phyloP scores from a whole-genome alignment of 1,140 invertebrate species.

The Antheraea pernyi region DNA sequence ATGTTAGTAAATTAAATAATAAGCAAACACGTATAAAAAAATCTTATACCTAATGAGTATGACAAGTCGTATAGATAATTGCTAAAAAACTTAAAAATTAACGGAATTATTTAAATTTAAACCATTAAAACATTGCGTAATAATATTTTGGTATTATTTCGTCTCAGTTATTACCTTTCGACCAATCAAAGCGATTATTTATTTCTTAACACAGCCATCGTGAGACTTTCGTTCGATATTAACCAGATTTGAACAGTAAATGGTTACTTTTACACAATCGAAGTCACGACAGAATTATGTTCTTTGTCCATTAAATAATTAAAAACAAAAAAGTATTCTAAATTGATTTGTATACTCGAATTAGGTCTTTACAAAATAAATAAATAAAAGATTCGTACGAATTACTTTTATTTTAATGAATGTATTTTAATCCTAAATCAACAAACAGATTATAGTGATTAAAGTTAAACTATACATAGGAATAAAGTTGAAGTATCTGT shows the following conservation, averaged over 20 bases:
- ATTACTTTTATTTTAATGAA: no score
- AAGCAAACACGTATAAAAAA: no score
- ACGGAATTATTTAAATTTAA: neutral
- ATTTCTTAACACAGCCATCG: constrained; percentile 26
- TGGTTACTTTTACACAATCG: constrained; percentile 19
- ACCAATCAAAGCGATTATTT: constrained; percentile 27
- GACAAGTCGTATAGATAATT: no score
- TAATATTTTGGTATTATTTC: constrained; percentile 15
- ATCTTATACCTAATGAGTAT: no score
- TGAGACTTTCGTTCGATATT: constrained; percentile 17
- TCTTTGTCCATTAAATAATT: constrained; percentile 5
- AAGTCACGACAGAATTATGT: constrained; percentile 17
- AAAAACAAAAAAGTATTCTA: neutral
- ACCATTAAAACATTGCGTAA: neutral
- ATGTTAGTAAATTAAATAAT: no score
- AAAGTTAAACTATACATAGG: no score
- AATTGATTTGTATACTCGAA: neutral
- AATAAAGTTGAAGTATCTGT: no score
- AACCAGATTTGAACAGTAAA: constrained; percentile 12
- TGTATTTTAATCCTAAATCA: no score
- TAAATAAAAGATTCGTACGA: no score
- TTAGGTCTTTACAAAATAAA: no score
- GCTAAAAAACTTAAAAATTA: no score
- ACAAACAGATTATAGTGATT: no score
- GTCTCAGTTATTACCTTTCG: constrained; percentile 23